Conservation (phyloP, 2,888 invertebrate species). For the Eristalis arbustorum region DNA sequence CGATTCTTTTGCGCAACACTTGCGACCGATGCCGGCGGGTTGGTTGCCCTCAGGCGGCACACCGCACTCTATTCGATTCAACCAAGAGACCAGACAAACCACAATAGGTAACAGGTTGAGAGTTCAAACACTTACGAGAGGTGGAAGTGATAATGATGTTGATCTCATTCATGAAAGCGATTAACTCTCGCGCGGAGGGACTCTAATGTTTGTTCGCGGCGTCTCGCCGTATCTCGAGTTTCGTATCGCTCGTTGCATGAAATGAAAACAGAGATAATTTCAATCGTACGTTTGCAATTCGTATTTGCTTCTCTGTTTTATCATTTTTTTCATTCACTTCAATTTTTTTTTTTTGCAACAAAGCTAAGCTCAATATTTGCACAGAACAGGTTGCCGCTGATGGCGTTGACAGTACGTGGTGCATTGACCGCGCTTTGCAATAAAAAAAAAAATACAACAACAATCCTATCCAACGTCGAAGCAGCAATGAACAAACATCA, state of each 20-base stretch:
- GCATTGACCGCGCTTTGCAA: slow-evolving; percentile 61
- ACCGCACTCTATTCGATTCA: not conserved
- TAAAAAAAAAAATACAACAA: not conserved
- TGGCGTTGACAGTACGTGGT: slow-evolving; percentile 56
- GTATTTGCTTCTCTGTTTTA: not conserved
- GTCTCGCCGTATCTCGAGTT: not conserved
- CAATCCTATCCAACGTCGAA: not conserved
- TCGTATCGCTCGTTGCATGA: slow-evolving; percentile 2
- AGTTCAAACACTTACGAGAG: not conserved
- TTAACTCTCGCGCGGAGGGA: not conserved
- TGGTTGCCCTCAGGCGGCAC: slow-evolving; percentile 17
- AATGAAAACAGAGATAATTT: slow-evolving; percentile 4
- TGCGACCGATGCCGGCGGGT: slow-evolving; percentile 16
- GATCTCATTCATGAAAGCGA: not conserved
- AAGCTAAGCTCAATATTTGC: slow-evolving; percentile 50
- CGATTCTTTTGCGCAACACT: slow-evolving; percentile 23
- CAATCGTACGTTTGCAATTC: not conserved
- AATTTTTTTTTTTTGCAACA: slow-evolving; percentile 42
- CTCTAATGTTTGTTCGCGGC: slow-evolving; percentile 8
- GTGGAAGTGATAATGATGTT: not conserved
- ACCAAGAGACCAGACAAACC: not conserved
- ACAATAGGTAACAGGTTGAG: not conserved
- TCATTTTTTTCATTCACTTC: slow-evolving; percentile 40
- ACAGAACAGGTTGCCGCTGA: slow-evolving; percentile 59
- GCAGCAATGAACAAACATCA: not conserved